A percentile compares a stretch with the other conserved stretches of the same genome.
phyloP scores from a whole-genome alignment of 2,888 invertebrate species.

The Phyllotreta striolata region DNA sequence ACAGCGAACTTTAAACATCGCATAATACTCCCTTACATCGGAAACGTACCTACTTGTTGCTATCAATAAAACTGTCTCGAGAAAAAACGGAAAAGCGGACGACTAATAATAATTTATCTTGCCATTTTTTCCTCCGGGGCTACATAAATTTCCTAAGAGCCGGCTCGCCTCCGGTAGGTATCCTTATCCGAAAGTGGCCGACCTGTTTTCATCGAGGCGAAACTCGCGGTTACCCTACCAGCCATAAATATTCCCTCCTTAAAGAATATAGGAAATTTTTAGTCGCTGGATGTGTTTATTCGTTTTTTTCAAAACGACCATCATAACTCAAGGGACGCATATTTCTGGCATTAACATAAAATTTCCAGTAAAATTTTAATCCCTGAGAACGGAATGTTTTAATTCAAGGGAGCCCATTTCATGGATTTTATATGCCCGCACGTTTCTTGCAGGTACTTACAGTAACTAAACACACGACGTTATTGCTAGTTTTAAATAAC shows the following conservation, averaged over 20 bases:
- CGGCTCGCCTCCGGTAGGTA: slow-evolving; percentile 2
- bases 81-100: background rate
- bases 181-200: slow-evolving; percentile 7
- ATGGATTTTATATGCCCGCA: too few species aligned
- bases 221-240: slow-evolving; percentile 4
- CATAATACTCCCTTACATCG: too few species aligned
- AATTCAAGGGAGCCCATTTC: too few species aligned
- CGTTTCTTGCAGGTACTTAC: too few species aligned
- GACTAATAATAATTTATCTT: slow-evolving; percentile 13
- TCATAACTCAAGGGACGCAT: background rate
- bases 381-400: too few species aligned
- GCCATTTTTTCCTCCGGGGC: slow-evolving; percentile 4
- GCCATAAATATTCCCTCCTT: slow-evolving; percentile 10
- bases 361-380: too few species aligned
- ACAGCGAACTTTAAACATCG: too few species aligned
- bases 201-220: slow-evolving; percentile 9
- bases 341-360: too few species aligned
- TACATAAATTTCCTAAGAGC: slow-evolving; percentile 11
- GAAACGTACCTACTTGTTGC: slow-evolving; percentile 7
- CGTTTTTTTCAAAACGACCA: slow-evolving; percentile 2
- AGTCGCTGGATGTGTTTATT: slow-evolving; percentile 8
- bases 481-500: too few species aligned
- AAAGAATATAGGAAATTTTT: slow-evolving; percentile 8
- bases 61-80: slow-evolving; percentile 3
- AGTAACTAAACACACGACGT: too few species aligned